Conservation (phyloP, 2,888 invertebrate genomes). For the Harpalus rubripes region DNA sequence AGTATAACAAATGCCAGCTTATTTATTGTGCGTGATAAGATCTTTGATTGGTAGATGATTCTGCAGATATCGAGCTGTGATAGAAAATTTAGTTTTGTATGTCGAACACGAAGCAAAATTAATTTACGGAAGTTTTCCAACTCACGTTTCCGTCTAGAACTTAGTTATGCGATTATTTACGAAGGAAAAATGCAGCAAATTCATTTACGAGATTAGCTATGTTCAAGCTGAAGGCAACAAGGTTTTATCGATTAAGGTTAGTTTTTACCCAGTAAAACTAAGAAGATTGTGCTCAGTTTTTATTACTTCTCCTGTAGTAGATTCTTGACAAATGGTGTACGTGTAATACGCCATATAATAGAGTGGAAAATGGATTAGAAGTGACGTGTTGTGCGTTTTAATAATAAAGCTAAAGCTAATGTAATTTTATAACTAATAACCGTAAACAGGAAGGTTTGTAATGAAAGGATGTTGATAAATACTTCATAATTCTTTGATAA, state of each 20-base stretch:
- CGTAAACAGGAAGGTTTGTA: conserved; percentile 5
- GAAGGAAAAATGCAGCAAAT: conserved; percentile 40
- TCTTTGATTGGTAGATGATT: background rate
- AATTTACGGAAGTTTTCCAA: conserved; percentile 42
- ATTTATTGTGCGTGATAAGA: too few relatives aligned
- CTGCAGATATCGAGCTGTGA: conserved; percentile 20
- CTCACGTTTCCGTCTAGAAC: conserved; percentile 38
- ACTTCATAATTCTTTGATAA: conserved; percentile 16
- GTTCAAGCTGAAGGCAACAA: conserved; percentile 5
- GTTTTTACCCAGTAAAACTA: background rate
- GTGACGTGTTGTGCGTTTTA: background rate
- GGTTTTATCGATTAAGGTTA: conserved; percentile 5
- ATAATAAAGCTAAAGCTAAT: background rate
- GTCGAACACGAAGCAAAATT: conserved; percentile 28
- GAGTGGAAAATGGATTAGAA: background rate
- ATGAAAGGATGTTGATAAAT: conserved; percentile 23
- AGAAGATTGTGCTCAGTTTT: background rate
- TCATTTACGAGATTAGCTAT: conserved; percentile 43
- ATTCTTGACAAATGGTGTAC: background rate
- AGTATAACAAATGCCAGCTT: background rate
- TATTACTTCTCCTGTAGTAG: background rate
- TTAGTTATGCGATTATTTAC: conserved; percentile 47
- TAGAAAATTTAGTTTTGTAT: conserved; percentile 32
- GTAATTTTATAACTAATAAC: conserved; percentile 7
- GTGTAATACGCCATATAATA: background rate